Percentiles rank a stretch among this genome's conserved stretches.
Conservation (phyloP, 2,888 invertebrate genomes). For the Dryocosmus kuriphilus region DNA sequence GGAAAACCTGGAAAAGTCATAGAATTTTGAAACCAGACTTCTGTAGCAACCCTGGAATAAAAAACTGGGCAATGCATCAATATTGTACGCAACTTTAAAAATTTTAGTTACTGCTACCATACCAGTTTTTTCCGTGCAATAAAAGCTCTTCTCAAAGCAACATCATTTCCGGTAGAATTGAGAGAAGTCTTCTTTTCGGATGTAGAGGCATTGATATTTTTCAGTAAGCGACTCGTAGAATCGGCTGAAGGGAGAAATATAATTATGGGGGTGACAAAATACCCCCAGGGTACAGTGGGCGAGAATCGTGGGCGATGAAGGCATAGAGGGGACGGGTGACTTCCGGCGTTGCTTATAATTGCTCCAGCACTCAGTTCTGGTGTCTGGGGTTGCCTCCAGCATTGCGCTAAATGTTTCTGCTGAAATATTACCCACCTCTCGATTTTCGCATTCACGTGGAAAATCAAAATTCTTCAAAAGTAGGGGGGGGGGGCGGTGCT, state of each 20-base stretch:
- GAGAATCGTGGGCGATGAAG: constrained; percentile 27
- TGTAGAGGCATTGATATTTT: constrained; percentile 64
- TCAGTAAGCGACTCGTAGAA: constrained; percentile 51
- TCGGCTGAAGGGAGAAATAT: constrained; percentile 69
- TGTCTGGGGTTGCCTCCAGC: constrained; percentile 63
- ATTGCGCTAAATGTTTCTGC: constrained; percentile 65
- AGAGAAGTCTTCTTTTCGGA: constrained; percentile 26
- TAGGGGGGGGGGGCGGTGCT: too few species aligned
- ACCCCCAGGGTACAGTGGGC: constrained; percentile 50
- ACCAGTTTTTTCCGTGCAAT: too few species aligned
- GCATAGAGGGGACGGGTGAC: constrained; percentile 60
- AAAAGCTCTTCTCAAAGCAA: background rate
- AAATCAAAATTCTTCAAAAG: background rate
- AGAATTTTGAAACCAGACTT: too few species aligned
- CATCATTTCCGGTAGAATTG: constrained; percentile 26
- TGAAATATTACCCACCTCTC: constrained; percentile 58
- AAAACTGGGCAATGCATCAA: too few species aligned
- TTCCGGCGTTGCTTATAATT: constrained; percentile 66
- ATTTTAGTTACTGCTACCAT: too few species aligned
- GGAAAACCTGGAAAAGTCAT: too few species aligned
- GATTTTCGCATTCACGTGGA: background rate
- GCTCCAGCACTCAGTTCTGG: constrained; percentile 64
- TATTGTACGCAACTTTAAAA: too few species aligned
- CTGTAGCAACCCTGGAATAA: too few species aligned
- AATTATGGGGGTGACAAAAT: constrained; percentile 74